Base-by-base conservation (phyloP, 2,113 vertebrate genomes). In the Oncorhynchus nerka region DNA sequence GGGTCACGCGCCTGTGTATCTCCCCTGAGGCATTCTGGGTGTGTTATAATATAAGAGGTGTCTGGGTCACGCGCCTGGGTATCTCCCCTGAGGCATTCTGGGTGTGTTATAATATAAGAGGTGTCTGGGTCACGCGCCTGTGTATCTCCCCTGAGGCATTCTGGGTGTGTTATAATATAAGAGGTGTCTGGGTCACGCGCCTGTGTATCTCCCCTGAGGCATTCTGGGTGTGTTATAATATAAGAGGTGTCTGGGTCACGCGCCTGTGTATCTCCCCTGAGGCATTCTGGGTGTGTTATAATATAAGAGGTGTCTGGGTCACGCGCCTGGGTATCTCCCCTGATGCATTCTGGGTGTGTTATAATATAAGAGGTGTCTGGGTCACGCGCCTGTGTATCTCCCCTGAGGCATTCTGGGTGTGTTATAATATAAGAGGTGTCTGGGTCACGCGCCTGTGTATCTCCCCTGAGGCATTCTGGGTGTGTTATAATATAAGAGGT, bases 111-210 rank as follows among this genome's bases (percentile, higher is more conserved):
- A 39, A 39, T 39, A 39, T 8, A 7, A 7, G 7, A 39, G 87
- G 90, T 89, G 89, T 92, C 87, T 90, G 87, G 84, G 86, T 87
- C 85, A 78, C 68, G 69, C 81, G 83, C 82, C 85, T 85, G 48
- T 15, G 48, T 49, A 9, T 49, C 30, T 32, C 34, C 34, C 34
- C 34, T 39, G 7, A 8, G 6, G 34, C 34, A 39, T 6, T 39
- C 34, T 39, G 34, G 34, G 6, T 39, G 7, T 39, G 8, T 39
- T 8, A 0, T 39, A 39, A 39, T 39, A 39, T 8, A 7, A 34
- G 7, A 39, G 87, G 90, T 89, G 89, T 91, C 87, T 90, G 87
- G 84, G 86, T 87, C 85, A 78, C 68, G 70, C 81, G 83, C 82
- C 85, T 85, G 48, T 32, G n/a, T n/a, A n/a, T n/a, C n/a, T n/a